Conservation (phyloP, 2,797 vertebrate genomes). For the Enteromius afrohamiltoni region DNA sequence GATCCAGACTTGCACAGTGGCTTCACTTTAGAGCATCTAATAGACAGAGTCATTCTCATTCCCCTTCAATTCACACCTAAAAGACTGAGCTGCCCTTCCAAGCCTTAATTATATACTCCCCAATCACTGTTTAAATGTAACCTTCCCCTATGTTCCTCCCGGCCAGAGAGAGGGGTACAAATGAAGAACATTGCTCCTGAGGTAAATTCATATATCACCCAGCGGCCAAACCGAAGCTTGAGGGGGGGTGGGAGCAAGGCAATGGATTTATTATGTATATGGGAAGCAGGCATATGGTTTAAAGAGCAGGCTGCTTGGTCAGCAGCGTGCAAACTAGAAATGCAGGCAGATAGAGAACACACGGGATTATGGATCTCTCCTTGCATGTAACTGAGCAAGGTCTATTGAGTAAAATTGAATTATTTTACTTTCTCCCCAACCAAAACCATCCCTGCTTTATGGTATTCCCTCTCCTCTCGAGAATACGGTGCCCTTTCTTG, state of each 20-base stretch:
- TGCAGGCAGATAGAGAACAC: constrained; percentile 72
- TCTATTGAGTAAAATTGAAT: constrained; percentile 77
- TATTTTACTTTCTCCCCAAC: constrained; percentile 65
- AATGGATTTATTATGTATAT: constrained; percentile 77
- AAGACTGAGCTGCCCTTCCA: constrained; percentile 75
- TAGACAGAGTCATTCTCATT: constrained; percentile 77
- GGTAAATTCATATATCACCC: constrained; percentile 68
- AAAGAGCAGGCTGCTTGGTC: constrained; percentile 75
- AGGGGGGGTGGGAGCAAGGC: constrained; percentile 46
- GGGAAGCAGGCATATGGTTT: constrained; percentile 70
- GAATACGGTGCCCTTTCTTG: neutral
- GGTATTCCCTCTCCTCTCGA: constrained; percentile 9
- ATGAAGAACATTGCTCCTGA: constrained; percentile 62
- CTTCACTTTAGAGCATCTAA: constrained; percentile 74
- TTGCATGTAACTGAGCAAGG: constrained; percentile 73
- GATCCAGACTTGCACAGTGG: constrained; percentile 62
- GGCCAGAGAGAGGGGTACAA: constrained; percentile 57
- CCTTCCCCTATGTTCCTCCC: constrained; percentile 61
- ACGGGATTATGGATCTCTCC: constrained; percentile 73
- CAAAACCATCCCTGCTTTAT: constrained; percentile 31
- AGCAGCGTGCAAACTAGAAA: constrained; percentile 72
- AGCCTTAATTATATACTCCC: constrained; percentile 76
- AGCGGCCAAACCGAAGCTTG: constrained; percentile 62
- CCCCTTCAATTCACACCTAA: constrained; percentile 77
- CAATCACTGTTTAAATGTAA: constrained; percentile 78